Conservation (phyloP, 1,140 invertebrate species). For the Pararge aegeria region DNA sequence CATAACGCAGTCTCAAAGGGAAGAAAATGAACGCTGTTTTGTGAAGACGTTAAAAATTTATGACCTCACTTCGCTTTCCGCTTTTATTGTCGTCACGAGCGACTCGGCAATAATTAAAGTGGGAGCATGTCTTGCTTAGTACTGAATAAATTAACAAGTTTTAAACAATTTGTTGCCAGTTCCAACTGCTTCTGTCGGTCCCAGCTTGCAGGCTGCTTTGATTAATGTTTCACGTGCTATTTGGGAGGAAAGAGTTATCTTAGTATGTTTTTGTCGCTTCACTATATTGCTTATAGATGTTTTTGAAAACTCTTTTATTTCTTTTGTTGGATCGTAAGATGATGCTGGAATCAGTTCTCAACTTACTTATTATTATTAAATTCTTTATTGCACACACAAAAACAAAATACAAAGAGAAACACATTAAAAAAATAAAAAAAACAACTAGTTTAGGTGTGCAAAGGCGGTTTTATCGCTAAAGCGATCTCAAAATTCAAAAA, state of each 20-base stretch:
- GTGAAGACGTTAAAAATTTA: constrained; percentile 36
- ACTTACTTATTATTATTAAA: too few relatives aligned
- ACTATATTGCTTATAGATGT: not conserved
- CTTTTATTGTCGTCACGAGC: constrained; percentile 40
- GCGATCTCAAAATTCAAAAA: too few relatives aligned
- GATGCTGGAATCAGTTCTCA: too few relatives aligned
- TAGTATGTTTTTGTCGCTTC: not conserved
- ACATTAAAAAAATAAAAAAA: too few relatives aligned
- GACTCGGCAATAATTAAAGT: constrained; percentile 51
- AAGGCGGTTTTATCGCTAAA: too few relatives aligned
- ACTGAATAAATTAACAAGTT: constrained; percentile 45
- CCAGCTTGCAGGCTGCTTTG: not conserved
- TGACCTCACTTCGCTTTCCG: constrained; percentile 31
- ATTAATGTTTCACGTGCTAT: not conserved
- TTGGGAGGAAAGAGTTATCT: not conserved
- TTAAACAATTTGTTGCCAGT: constrained; percentile 26
- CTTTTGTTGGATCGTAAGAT: too few relatives aligned
- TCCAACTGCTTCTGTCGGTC: not conserved
- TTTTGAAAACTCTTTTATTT: too few relatives aligned
- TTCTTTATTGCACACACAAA: too few relatives aligned
- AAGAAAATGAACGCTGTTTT: constrained; percentile 50
- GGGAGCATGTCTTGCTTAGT: constrained; percentile 38
- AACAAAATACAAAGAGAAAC: too few relatives aligned
- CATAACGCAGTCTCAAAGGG: constrained; percentile 45
- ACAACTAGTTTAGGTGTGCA: too few relatives aligned